Percentiles rank a stretch among this genome's conserved stretches.
Conservation (phyloP, 1,140 invertebrate genomes). For the Anastrepha ludens region DNA sequence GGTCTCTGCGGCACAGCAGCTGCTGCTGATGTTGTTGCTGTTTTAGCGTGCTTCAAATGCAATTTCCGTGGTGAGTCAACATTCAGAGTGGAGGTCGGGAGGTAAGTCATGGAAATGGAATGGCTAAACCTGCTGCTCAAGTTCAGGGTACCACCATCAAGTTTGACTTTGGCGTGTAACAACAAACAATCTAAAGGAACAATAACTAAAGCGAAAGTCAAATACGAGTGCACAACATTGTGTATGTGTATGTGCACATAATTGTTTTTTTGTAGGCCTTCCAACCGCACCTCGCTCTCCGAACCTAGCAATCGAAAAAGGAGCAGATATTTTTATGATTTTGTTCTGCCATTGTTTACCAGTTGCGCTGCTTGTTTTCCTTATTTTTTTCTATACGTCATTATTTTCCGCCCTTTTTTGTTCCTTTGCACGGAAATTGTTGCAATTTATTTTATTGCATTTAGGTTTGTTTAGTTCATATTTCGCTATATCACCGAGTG, state of each 20-base stretch:
- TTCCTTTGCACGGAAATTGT: background rate
- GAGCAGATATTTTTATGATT: constrained; percentile 11
- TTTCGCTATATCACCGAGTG: background rate
- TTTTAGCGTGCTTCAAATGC: constrained; percentile 6
- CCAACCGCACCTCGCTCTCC: background rate
- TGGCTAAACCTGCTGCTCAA: background rate
- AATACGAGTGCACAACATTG: background rate
- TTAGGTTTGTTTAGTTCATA: constrained; percentile 3
- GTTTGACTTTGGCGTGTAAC: background rate
- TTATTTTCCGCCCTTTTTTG: constrained; percentile 1
- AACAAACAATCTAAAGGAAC: background rate
- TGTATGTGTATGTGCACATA: background rate
- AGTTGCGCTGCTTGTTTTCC: background rate
- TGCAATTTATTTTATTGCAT: constrained; percentile 50
- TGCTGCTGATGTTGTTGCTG: background rate
- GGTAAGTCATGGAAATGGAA: background rate
- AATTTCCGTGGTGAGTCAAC: background rate
- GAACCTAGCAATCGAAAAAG: background rate
- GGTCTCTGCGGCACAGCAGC: background rate
- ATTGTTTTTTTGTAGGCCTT: background rate
- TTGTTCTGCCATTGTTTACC: background rate
- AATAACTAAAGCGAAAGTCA: background rate
- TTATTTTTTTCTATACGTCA: background rate
- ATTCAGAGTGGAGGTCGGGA: background rate
- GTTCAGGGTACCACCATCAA: background rate